A percentile compares a stretch with the other conserved stretches of the same genome.
Conservation (phyloP, 2,888 invertebrate species). For the Flexamia atlantica region DNA sequence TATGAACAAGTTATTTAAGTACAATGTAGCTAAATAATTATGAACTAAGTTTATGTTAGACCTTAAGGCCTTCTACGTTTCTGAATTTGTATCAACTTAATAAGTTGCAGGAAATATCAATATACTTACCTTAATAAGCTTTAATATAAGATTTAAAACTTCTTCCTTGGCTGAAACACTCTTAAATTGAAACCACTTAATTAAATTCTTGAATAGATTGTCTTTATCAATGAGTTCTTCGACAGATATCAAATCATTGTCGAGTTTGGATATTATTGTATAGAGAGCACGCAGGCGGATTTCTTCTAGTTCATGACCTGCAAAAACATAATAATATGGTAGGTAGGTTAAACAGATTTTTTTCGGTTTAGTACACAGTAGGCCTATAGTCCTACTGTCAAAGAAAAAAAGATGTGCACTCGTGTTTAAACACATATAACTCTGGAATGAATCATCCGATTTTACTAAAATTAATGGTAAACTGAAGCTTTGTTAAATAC, state of each 20-base stretch:
- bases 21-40: too few species aligned
- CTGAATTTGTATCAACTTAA: too few species aligned
- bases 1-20: too few species aligned
- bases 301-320: slow-evolving; percentile 79
- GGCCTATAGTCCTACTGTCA: too few species aligned
- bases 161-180: slow-evolving; percentile 77
- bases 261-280: slow-evolving; percentile 80
- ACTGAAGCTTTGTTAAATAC: too few species aligned
- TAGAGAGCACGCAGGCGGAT: slow-evolving; percentile 79
- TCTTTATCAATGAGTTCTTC: slow-evolving; percentile 80
- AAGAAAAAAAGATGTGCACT: not conserved
- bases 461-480: not conserved
- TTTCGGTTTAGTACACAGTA: not conserved
- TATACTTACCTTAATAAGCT: slow-evolving; percentile 77
- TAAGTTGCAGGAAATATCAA: slow-evolving; percentile 15
- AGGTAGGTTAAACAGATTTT: not conserved
- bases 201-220: slow-evolving; percentile 78
- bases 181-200: slow-evolving; percentile 81
- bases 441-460: not conserved
- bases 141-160: slow-evolving; percentile 79
- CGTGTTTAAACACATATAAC: not conserved
- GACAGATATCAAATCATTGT: slow-evolving; percentile 80
- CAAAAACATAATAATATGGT: not conserved
- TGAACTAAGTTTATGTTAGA: too few species aligned
- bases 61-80: too few species aligned